These are phyloP conservation scores for Balaeniceps rex DNA, from an alignment of 2,113 vertebrate genomes.

Conservation along the genomic window DNA sequence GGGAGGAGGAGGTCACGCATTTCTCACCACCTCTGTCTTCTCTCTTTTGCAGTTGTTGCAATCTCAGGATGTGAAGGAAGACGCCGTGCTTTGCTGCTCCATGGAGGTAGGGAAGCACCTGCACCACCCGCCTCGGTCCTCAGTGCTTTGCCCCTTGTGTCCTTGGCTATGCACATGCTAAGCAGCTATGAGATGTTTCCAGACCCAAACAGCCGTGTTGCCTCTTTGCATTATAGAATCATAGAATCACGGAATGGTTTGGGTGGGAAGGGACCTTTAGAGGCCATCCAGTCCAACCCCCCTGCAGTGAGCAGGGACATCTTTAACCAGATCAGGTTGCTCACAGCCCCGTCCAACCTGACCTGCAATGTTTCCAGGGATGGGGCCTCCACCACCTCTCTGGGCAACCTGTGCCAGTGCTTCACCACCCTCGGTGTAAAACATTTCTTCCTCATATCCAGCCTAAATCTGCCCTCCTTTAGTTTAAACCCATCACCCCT, in stretches of 20 bases:
- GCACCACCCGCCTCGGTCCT: not conserved
- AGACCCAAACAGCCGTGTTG: not conserved
- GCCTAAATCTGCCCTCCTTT: not conserved
- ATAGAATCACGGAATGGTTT: not conserved
- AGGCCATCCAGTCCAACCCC: not conserved
- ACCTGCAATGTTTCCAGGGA: not conserved
- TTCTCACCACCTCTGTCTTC: not conserved
- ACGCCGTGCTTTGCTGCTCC: constrained; percentile 95
- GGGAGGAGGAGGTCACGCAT: fast-evolving
- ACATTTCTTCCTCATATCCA: fast-evolving
- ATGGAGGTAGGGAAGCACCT: constrained; percentile 86
- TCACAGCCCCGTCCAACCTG: not conserved
- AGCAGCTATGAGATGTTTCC: not conserved
- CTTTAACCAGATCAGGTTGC: fast-evolving
- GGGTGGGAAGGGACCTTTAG: not conserved
- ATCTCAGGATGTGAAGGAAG: constrained; percentile 94
- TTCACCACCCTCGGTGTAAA: fast-evolving
- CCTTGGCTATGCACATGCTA: fast-evolving
- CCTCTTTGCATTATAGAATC: not conserved
- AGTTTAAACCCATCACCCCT: not conserved
- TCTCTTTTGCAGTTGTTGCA: constrained; percentile 85
- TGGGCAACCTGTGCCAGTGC: fast-evolving
- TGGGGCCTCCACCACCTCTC: not conserved
- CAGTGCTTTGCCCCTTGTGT: not conserved
- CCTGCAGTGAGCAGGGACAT: not conserved